Evolutionary conservation across 2,113 vertebrate genomes (phyloP).

Genomic region (Camelus dromedarius): DNA sequence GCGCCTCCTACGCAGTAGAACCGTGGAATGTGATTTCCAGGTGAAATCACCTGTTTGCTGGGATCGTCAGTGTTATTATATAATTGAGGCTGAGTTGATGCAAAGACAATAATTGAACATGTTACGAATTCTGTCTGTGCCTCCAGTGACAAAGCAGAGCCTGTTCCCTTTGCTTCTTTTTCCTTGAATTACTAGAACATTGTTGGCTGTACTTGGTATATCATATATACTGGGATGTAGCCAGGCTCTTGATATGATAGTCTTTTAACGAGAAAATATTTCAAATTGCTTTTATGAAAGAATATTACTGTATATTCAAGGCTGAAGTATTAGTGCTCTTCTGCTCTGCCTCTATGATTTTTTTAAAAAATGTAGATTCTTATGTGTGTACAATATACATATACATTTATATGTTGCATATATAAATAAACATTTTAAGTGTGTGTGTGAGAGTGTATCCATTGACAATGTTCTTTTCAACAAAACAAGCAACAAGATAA

Average conservation of each 20-base stretch:
- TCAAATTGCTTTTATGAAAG: background rate
- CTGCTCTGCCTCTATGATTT: background rate
- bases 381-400: background rate
- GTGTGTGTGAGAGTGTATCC: background rate
- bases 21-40: conserved; percentile 53
- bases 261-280: background rate
- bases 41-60: conserved; percentile 35
- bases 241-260: background rate
- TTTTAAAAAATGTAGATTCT: background rate
- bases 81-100: background rate
- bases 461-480: conserved; percentile 8
- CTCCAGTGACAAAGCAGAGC: conserved; percentile 25
- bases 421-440: background rate
- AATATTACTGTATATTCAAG: background rate
- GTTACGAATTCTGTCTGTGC: background rate
- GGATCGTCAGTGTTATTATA: conserved; percentile 25
- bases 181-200: conserved; percentile 3
- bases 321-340: background rate
- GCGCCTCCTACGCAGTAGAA: background rate
- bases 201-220: background rate
- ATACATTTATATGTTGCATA: background rate
- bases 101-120: conserved; percentile 51
- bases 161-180: conserved; percentile 3
- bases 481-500: background rate
- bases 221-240: background rate